Evolutionary conservation across 2,113 vertebrate species (phyloP), one percentile per base, ranked within the genome.

Genomic region (Beaufortia kweichowensis): DNA sequence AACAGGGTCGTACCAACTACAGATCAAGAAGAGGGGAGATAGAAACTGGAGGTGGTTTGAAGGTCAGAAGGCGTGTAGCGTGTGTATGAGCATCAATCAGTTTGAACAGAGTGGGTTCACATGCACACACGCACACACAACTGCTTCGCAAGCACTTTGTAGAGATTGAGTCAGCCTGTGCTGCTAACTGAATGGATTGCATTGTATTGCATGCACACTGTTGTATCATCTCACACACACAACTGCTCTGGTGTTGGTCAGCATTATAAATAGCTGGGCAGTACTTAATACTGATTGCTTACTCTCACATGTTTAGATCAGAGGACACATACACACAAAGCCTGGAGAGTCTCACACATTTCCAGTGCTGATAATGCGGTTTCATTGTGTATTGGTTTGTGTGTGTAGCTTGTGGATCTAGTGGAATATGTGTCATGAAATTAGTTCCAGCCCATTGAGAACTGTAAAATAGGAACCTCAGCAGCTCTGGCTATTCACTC

Each of bases 111-210:
- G 29, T 48, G 21, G 4, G n/a, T 39, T 50, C 26, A 39, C 56
- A 59, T 23, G 23, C 69, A 46, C 73, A 64, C 73, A 63, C 23
- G 33, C 60, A 61, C 26, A 23, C 57, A 39, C 10, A 7, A 28
- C 21, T 76, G 63, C 64, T 77, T 77, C 2, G 53, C 64, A 59
- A 77, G 75, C 75, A 67, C 75, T 77, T 67, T 77, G 63, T 12
- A 57, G 35, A 77, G 63, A 77, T 67, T 67, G 41, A 46, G 33
- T 29, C 31, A 65, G 50, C 61, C 60, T 26, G 41, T 23, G 60
- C 31, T 50, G 60, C 41, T 33, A 60, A 75, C 29, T 64, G 73
- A 63, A 75, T 35, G 60, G 62, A 63, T 35, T 70, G 50, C 29
- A 70, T 39, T 35, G 69, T 59, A 71, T 15, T 26, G 23, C 33